These are phyloP conservation scores for Stigmatopora argus DNA, from an alignment of 2,113 vertebrate species.

Conservation along the genomic window DNA sequence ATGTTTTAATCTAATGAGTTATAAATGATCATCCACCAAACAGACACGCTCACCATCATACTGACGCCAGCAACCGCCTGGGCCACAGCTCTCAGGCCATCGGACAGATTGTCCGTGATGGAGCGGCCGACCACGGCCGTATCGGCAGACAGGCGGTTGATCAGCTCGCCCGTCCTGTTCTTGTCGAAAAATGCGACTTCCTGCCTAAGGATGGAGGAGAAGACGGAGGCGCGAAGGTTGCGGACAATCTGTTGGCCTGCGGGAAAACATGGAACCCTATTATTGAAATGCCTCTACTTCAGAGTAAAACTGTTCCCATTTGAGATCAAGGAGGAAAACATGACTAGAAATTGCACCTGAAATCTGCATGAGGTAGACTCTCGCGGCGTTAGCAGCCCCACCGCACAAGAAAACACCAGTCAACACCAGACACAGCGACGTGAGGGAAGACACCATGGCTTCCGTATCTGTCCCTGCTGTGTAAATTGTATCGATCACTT, in stretches of 20 bases:
- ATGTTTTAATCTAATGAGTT: neutral
- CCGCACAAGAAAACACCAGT: conserved; percentile 86
- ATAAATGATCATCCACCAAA: neutral
- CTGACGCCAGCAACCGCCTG: conserved; percentile 85
- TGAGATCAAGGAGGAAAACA: neutral
- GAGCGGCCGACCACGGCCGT: conserved; percentile 81
- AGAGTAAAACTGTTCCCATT: neutral
- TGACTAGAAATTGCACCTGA: conserved; percentile 74
- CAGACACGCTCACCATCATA: conserved; percentile 84
- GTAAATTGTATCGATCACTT: conserved; percentile 91
- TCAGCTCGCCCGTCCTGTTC: conserved; percentile 89
- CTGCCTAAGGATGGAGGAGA: conserved; percentile 88
- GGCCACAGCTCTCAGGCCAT: conserved; percentile 85
- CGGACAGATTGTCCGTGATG: conserved; percentile 92
- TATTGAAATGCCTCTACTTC: neutral
- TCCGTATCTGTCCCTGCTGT: conserved; percentile 61
- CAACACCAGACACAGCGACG: conserved; percentile 79
- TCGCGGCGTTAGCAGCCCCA: conserved; percentile 82
- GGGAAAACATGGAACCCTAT: conserved; percentile 17
- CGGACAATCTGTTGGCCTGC: conserved; percentile 90
- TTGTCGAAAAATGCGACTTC: conserved; percentile 94
- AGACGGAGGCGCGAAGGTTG: conserved; percentile 79
- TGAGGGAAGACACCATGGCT: conserved; percentile 72
- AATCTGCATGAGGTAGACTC: conserved; percentile 92
- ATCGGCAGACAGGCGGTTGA: conserved; percentile 93